Base-by-base conservation (phyloP, 2,113 vertebrate genomes). In the Brachyistius frenatus region DNA sequence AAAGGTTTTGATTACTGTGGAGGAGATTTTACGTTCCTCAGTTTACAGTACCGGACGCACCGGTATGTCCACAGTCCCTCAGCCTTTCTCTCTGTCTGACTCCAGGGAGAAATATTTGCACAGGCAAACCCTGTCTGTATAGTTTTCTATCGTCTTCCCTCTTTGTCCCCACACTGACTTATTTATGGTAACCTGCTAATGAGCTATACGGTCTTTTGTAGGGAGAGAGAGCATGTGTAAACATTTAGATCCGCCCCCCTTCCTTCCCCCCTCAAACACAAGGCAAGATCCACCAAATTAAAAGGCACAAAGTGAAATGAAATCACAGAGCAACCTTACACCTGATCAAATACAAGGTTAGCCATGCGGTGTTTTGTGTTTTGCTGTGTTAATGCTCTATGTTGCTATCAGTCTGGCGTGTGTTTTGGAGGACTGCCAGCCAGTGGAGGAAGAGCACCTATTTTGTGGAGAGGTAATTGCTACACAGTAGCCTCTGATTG, bases 401-500 rank as follows among this genome's bases (percentile, higher is more conserved):
- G 85, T 86, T 88, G 81, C 86, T 92, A 88, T 91, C 88, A 90
- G 89, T 91, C 83, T 86, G 81, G 16, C 66, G 74, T 85, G 89
- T 89, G 81, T 89, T 89, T 87, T 95, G 94, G 93, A 93, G 77
- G 76, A 78, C 64, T 88, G 93, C 94, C 93, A 93, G 87, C 78
- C 84, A 72, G 80, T 55, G 67, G 82, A 90, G 93, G 92, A 93
- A 92, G 91, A 91, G 85, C 89, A 92, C 90, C 89, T 93, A 92
- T 94, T 94, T 94, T 89, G 89, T 84, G 78, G 86, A 84, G 90
- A 91, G 93, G 93, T 94, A 94, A 94, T 95, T 94, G 92, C 90
- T 91, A 91, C 91, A 93, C 90, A 88, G 92, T 91, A 94, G 91
- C 90, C 83, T 92, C 89, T 92, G 92, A 95, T 94, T 94, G 92